phyloP scores from a whole-genome alignment of 2,113 vertebrate genomes.

The Amblyopsis rosae region DNA sequence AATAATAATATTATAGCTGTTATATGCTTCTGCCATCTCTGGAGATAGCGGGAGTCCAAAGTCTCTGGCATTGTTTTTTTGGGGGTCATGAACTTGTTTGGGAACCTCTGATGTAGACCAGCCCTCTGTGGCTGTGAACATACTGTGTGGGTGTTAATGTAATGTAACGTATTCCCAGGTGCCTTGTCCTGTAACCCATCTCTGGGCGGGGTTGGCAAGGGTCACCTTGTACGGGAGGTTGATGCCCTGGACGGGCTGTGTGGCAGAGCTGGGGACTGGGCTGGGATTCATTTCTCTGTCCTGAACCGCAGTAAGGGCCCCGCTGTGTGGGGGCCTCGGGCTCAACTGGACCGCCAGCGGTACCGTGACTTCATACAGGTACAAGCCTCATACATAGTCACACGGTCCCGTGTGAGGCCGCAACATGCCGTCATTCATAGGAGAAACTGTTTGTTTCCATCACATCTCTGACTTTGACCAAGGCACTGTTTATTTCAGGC shows the following conservation, averaged over 20 bases:
- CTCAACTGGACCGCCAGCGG: constrained; percentile 88
- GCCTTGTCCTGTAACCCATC: constrained; percentile 96
- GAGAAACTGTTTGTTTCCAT: too few relatives aligned
- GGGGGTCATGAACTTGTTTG: too few relatives aligned
- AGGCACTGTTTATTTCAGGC: too few relatives aligned
- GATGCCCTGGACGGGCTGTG: constrained; percentile 95
- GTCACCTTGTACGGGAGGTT: constrained; percentile 90
- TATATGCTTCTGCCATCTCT: too few relatives aligned
- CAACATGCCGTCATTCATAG: too few relatives aligned
- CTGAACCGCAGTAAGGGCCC: constrained; percentile 92
- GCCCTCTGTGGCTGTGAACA: neutral
- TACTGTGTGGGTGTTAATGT: neutral
- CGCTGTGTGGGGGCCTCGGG: constrained; percentile 94
- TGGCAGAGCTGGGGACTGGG: constrained; percentile 85
- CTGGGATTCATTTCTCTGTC: constrained; percentile 92
- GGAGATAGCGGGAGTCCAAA: too few relatives aligned
- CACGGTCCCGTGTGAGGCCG: too few relatives aligned
- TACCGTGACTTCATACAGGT: constrained; percentile 92
- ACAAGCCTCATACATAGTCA: neutral
- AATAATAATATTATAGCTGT: too few relatives aligned
- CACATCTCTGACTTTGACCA: too few relatives aligned
- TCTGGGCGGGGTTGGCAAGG: constrained; percentile 93
- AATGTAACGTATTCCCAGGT: constrained; percentile 71
- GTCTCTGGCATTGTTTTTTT: too few relatives aligned
- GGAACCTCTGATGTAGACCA: neutral